Base-by-base conservation (phyloP, 2,113 vertebrate genomes). In the Marmota flaviventris region DNA sequence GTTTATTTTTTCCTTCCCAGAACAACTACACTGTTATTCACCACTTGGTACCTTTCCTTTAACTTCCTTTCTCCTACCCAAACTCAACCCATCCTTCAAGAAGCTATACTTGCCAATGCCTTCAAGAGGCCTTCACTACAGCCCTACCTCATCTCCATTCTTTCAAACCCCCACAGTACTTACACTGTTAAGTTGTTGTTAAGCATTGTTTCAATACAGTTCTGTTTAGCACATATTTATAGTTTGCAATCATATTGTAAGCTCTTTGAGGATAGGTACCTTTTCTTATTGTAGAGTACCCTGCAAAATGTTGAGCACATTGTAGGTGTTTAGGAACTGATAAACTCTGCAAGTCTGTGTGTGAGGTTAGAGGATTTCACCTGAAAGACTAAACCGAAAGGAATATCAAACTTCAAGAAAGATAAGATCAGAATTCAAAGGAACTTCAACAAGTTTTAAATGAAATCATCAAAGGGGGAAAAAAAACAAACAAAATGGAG, bases 351-450 rank as follows among this genome's bases (percentile, higher is more conserved):
- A 95, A 39, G 76, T 83, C 63, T 87, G 9, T 77, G n/a, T 72
- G 58, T 94, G 13, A 45, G 16, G 14, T 51, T 91, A 32, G 79
- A 32, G 27, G 45, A 85, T 73, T 70, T 85, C 45, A 18, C 63
- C 48, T 83, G 67, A 27, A 69, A 92, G 34, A 90, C 70, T 75
- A 85, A 93, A 87, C n/a, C 96, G 32, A 96, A 81, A 70, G 53
- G 48, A 89, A 69, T 87, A 78, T 81, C 61, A 96, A 92, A 81
- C 48, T 51, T 51, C 48, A 11, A 51, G 48, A 51, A 51, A 13
- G 48, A 83, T 93, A 96, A 93, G 48, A 91, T 91, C 88, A 94
- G 53, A 96, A 91, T 82, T 95, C 45, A 96, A 83, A 97, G 86
- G 69, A 89, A 91, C 16, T 13, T 89, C 39, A 96, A 85, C 11